These are phyloP conservation scores for Centropyge bicolor DNA, from an alignment of 2,797 vertebrate species.

Conservation along the genomic window DNA sequence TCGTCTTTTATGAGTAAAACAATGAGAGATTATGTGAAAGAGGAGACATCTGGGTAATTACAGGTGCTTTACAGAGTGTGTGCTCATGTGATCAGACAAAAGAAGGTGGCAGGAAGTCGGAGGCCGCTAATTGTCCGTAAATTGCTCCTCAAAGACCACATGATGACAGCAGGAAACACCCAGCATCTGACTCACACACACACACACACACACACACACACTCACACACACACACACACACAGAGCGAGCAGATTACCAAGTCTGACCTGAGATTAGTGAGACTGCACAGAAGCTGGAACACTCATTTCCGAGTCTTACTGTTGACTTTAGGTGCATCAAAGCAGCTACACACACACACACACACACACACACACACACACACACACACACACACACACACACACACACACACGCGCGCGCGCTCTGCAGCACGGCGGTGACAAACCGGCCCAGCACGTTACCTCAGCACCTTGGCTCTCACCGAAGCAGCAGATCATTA, in stretches of 20 bases:
- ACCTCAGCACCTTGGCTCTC: conserved; percentile 38
- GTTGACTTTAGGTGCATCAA: conserved; percentile 18
- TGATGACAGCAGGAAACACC: conserved; percentile 40
- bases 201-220: conserved; percentile 20
- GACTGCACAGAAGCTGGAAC: conserved; percentile 7
- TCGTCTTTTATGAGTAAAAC: neutral
- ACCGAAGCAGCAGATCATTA: conserved; percentile 58
- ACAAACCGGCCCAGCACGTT: conserved; percentile 28
- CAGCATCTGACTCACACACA: conserved; percentile 27
- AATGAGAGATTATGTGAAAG: conserved; percentile 10
- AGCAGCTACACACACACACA: conserved; percentile 1
- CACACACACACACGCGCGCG: neutral
- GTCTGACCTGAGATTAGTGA: conserved; percentile 49
- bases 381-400: neutral
- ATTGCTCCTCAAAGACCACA: conserved; percentile 24
- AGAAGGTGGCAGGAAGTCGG: conserved; percentile 47
- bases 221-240: conserved; percentile 7
- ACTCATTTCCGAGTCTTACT: conserved; percentile 30
- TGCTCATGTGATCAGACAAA: conserved; percentile 12
- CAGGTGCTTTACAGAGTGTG: neutral
- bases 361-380: neutral
- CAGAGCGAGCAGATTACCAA: conserved; percentile 26
- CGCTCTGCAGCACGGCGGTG: neutral
- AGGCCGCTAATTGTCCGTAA: conserved; percentile 40
- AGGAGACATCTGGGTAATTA: conserved; percentile 30